phyloP scores from a whole-genome alignment of 2,797 vertebrate species.

The Euthynnus affinis region DNA sequence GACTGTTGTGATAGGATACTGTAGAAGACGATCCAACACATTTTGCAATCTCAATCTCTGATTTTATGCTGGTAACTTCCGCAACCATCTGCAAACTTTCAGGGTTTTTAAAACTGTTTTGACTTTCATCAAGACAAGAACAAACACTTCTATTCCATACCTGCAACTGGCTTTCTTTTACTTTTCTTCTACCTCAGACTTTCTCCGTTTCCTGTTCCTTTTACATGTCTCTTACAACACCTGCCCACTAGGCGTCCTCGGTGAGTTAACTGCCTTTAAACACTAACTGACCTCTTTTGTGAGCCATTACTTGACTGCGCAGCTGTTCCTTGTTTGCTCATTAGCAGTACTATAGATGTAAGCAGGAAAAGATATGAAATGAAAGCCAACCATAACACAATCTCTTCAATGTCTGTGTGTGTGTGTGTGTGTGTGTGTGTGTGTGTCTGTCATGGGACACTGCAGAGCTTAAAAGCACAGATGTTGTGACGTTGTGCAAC shows the following conservation, averaged over 20 bases:
- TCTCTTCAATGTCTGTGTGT: neutral
- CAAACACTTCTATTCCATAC: too few species aligned
- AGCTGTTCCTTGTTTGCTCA: conserved; percentile 7
- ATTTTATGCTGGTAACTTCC: neutral
- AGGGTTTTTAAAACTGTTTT: neutral
- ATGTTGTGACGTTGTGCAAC: neutral
- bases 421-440: neutral
- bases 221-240: neutral
- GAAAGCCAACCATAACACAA: neutral
- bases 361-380: neutral
- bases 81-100: neutral
- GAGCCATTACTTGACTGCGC: conserved; percentile 6
- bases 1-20: neutral
- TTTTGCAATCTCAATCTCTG: neutral
- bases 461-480: neutral
- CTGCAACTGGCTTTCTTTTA: neutral
- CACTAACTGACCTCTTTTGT: neutral
- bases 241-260: conserved; percentile 29
- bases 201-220: neutral
- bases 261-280: neutral
- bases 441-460: neutral
- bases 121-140: neutral
- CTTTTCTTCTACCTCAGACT: too few species aligned
- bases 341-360: neutral
- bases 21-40: neutral